Percentiles rank a stretch among this genome's conserved stretches.
phyloP scores from a whole-genome alignment of 2,888 invertebrate genomes.

The Shargacucullia verbasci region DNA sequence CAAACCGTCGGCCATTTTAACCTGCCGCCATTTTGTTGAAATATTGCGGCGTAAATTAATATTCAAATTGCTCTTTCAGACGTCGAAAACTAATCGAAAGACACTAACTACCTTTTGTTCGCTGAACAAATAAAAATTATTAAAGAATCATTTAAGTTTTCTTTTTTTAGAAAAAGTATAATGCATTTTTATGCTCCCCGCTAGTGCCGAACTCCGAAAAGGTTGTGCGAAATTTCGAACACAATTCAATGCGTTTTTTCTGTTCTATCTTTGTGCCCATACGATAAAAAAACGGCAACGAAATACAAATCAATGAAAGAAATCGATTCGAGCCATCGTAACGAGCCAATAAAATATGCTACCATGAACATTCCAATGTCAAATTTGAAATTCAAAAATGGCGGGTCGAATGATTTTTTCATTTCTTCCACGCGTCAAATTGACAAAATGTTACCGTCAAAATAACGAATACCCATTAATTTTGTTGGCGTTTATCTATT shows the following conservation, averaged over 20 bases:
- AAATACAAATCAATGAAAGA: slow-evolving; percentile 10
- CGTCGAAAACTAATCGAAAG: slow-evolving; percentile 78
- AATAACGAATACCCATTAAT: slow-evolving; percentile 68
- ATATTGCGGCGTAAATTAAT: slow-evolving; percentile 80
- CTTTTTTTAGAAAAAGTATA: slow-evolving; percentile 45
- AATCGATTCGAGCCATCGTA: slow-evolving; percentile 12
- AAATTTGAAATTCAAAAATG: slow-evolving; percentile 78
- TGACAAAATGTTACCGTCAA: slow-evolving; percentile 68
- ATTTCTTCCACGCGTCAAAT: slow-evolving; percentile 61
- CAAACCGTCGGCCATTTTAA: slow-evolving; percentile 60
- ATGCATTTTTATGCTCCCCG: slow-evolving; percentile 7
- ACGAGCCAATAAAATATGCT: slow-evolving; percentile 54
- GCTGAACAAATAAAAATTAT: slow-evolving; percentile 65
- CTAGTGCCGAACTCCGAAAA: background rate
- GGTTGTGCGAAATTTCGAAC: background rate
- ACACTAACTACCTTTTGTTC: slow-evolving; percentile 67
- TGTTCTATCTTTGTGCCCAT: background rate
- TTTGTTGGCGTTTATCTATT: slow-evolving; percentile 54
- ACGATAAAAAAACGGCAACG: slow-evolving; percentile 15
- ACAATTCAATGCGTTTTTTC: slow-evolving; percentile 6
- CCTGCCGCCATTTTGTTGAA: slow-evolving; percentile 74
- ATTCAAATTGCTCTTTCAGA: slow-evolving; percentile 82
- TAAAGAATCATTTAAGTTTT: slow-evolving; percentile 52
- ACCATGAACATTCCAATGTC: slow-evolving; percentile 68
- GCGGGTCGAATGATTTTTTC: slow-evolving; percentile 60